Percentiles rank a stretch among this genome's conserved stretches.
Conservation (phyloP, 2,888 invertebrate species). For the Gryllus longicercus region DNA sequence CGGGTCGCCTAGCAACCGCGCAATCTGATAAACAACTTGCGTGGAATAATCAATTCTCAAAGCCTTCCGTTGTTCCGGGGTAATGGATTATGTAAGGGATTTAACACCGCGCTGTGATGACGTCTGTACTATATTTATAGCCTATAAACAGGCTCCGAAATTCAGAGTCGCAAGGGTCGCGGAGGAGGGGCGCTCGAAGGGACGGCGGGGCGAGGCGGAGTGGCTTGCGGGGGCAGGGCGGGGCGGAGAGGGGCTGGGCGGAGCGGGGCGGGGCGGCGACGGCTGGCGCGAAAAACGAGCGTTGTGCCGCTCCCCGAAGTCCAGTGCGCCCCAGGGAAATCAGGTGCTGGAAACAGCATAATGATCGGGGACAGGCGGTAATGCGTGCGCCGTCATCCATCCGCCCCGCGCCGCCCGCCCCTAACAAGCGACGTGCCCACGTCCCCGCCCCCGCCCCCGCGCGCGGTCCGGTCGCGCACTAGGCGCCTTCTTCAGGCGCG, state of each 20-base stretch:
- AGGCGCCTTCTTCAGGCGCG: no score
- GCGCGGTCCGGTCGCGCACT: no score
- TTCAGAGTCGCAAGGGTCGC: not conserved
- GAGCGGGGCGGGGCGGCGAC: not conserved
- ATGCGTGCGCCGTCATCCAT: not conserved
- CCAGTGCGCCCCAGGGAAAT: conserved; percentile 35
- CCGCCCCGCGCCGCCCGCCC: no score
- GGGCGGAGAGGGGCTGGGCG: no score
- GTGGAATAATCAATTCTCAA: conserved; percentile 40
- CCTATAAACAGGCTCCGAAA: conserved; percentile 36
- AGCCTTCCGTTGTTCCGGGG: conserved; percentile 38
- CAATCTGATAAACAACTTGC: conserved; percentile 42
- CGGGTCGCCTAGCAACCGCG: conserved; percentile 38
- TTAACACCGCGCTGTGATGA: conserved; percentile 38
- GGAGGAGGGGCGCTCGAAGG: conserved; percentile 18
- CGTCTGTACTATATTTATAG: conserved; percentile 38
- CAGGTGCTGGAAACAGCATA: conserved; percentile 34
- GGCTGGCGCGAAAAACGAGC: not conserved
- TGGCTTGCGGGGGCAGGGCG: not conserved
- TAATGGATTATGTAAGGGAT: conserved; percentile 39
- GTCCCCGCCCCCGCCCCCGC: no score
- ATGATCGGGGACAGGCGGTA: conserved; percentile 32
- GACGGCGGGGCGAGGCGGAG: not conserved
- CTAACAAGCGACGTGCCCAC: no score
- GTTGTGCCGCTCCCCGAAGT: conserved; percentile 26